These are phyloP conservation scores for Drosophila trapezifrons DNA, from an alignment of 1,140 invertebrate genomes.

Conservation along the genomic window DNA sequence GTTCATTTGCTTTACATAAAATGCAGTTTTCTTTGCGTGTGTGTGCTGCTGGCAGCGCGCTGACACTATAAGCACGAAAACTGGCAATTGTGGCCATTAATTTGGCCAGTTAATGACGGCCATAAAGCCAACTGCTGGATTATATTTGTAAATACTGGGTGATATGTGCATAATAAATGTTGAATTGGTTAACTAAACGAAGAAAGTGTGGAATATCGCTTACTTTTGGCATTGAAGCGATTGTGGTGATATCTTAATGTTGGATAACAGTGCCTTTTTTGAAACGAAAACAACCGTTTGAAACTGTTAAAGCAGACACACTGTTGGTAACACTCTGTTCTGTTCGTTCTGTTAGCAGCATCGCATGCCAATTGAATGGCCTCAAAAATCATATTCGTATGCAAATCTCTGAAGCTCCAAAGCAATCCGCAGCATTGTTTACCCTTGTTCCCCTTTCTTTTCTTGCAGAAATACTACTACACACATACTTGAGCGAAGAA, in stretches of 20 bases:
- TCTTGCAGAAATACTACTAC: slow-evolving; percentile 61
- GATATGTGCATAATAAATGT: slow-evolving; percentile 18
- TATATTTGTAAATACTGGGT: slow-evolving; percentile 19
- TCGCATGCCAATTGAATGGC: slow-evolving; percentile 37
- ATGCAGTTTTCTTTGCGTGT: slow-evolving; percentile 56
- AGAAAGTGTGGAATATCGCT: slow-evolving; percentile 9
- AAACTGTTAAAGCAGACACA: slow-evolving; percentile 1
- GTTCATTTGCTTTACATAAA: slow-evolving; percentile 81
- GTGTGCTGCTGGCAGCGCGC: slow-evolving; percentile 33
- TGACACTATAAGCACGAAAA: slow-evolving; percentile 47
- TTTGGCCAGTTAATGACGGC: slow-evolving; percentile 39
- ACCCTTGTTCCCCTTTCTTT: slow-evolving; percentile 81
- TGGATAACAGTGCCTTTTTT: slow-evolving; percentile 21
- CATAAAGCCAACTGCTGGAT: slow-evolving; percentile 23
- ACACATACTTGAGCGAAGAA: slow-evolving; percentile 50
- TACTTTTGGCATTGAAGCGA: neutral
- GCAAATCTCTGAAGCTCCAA: slow-evolving; percentile 54
- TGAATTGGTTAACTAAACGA: slow-evolving; percentile 21
- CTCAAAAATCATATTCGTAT: slow-evolving; percentile 61
- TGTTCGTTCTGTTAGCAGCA: slow-evolving; percentile 17
- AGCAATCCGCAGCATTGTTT: slow-evolving; percentile 71
- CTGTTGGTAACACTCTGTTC: slow-evolving; percentile 12
- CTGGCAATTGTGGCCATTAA: slow-evolving; percentile 51
- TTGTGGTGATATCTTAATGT: neutral
- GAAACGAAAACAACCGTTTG: slow-evolving; percentile 12